A percentile compares a stretch with the other conserved stretches of the same genome.
Evolutionary conservation across 2,797 vertebrate genomes (phyloP).

Genomic region (Pempheris klunzingeri): DNA sequence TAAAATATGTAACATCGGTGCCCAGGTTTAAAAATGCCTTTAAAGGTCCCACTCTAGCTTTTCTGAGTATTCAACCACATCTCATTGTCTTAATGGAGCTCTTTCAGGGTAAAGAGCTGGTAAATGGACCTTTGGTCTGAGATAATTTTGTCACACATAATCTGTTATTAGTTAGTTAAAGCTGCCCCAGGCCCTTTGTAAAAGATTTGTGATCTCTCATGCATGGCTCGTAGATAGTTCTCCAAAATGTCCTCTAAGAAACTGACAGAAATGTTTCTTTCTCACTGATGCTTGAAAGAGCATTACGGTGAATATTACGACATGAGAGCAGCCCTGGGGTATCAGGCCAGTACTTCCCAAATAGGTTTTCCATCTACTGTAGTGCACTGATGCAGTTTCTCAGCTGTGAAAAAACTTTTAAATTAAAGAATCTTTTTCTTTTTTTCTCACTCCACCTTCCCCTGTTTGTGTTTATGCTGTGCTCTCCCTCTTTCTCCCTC

Average conservation of each 20-base stretch:
- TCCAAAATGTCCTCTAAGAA: constrained; percentile 3
- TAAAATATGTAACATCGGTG: too few species aligned
- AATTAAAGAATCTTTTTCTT: constrained; percentile 40
- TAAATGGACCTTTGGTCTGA: neutral
- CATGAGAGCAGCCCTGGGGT: neutral
- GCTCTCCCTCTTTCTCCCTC: constrained; percentile 50
- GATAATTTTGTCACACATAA: constrained; percentile 20
- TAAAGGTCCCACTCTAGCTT: neutral
- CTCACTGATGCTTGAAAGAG: constrained; percentile 1
- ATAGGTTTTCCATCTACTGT: constrained; percentile 14
- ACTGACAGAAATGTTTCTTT: constrained; percentile 1
- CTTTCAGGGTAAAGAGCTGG: neutral
- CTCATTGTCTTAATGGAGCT: neutral
- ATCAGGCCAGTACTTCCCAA: constrained; percentile 11
- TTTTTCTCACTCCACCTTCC: constrained; percentile 22
- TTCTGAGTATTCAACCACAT: constrained; percentile 14
- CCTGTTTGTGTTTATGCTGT: constrained; percentile 36
- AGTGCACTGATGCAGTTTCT: constrained; percentile 31
- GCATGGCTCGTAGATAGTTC: neutral
- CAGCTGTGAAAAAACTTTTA: constrained; percentile 47
- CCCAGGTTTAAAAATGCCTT: too few species aligned
- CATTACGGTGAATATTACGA: constrained; percentile 23
- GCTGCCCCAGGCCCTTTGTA: neutral
- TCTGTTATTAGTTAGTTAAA: constrained; percentile 4
- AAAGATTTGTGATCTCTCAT: neutral